Base-by-base conservation (phyloP, 2,797 vertebrate species). In the Phoxinus dragarum region DNA sequence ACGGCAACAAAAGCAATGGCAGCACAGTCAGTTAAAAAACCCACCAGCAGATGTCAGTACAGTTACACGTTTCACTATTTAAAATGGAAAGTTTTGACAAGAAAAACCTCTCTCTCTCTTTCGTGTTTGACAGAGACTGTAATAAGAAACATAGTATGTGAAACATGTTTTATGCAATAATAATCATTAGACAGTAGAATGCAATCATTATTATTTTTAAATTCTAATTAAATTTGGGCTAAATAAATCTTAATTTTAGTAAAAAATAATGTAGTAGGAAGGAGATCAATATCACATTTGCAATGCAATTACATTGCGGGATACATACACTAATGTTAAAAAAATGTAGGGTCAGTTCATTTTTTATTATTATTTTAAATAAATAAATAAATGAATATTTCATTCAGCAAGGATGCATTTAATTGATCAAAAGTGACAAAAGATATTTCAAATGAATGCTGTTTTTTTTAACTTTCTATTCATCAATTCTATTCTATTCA, bases 41-140 rank as follows among this genome's bases (percentile, higher is more conserved):
- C 27, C 52, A 84, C 91, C 94, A 92, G 83, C 79, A 93, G 94
- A 86, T 92, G 93, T 89, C 92, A 93, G 91, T 92, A 86, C 78
- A 83, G 90, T 75, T 88, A 71, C 88, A 86, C 4, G 10, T 61
- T 68, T 67, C 27, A 79, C 23, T 56, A 61, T 14, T 10, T 21
- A 71, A 42, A 23, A 52, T 49, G 17, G 0, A 64, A 27, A 27
- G 19, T 23, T 47, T 64, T 61, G 10, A 31, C 9, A 40, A 59
- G 38, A n/a, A 7, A 23, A 47, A 14, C 12, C 10, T 0, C 9
- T 49, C 11, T 67, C 3, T 56, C 0, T 42, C 21, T 68, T 2
- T 27, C 8, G 23, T 40, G 34, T 59, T 44, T 10, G 54, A 75
- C 49, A 54, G 19, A 23, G 27, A 11, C 11, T 23, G 14, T 78